phyloP scores from a whole-genome alignment of 2,888 invertebrate species.

The Allophyes oxyacanthae region DNA sequence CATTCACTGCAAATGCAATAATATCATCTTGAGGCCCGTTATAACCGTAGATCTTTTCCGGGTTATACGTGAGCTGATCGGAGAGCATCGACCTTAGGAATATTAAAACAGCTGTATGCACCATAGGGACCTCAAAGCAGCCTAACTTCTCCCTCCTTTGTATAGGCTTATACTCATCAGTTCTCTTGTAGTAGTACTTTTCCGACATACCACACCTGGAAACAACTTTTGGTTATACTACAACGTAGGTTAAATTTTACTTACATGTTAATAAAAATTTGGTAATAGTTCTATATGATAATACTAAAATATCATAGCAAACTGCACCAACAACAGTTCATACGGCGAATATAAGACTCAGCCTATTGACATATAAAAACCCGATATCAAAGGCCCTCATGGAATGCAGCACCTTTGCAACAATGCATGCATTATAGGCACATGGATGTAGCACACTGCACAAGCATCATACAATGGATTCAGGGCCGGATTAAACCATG shows the following conservation, averaged over 20 bases:
- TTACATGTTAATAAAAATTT: neutral
- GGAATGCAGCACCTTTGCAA: too few relatives aligned
- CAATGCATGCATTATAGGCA: too few relatives aligned
- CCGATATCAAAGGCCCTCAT: too few relatives aligned
- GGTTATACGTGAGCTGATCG: constrained; percentile 93
- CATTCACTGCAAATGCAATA: constrained; percentile 96
- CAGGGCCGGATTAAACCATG: too few relatives aligned
- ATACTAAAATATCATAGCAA: too few relatives aligned
- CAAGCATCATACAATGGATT: too few relatives aligned
- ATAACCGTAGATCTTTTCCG: constrained; percentile 90
- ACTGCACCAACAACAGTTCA: too few relatives aligned
- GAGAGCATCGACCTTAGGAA: constrained; percentile 90
- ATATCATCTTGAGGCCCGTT: constrained; percentile 97
- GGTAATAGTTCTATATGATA: too few relatives aligned
- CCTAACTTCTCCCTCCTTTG: constrained; percentile 92
- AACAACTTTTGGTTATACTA: constrained; percentile 3
- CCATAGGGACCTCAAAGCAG: constrained; percentile 96
- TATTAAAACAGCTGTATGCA: constrained; percentile 96
- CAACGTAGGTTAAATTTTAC: neutral
- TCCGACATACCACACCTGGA: constrained; percentile 94
- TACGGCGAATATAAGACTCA: too few relatives aligned
- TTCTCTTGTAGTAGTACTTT: constrained; percentile 94
- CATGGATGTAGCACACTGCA: too few relatives aligned
- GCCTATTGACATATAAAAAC: too few relatives aligned
- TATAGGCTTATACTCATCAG: constrained; percentile 95